Evolutionary conservation across 1,140 invertebrate species (phyloP).

Genomic region (Orius insidiosus): DNA sequence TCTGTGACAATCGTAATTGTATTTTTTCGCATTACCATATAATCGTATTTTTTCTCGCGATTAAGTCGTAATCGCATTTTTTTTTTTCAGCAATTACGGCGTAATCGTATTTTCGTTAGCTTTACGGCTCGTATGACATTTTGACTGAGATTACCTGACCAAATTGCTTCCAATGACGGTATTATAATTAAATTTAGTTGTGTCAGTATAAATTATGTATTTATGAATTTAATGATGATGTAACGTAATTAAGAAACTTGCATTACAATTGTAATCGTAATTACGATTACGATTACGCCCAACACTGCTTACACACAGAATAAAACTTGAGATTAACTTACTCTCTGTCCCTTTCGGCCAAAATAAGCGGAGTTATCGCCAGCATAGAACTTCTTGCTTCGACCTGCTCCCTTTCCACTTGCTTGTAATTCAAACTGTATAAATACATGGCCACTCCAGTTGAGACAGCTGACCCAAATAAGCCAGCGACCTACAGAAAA

Average conservation of each 20-base stretch:
- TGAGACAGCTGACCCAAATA: slow-evolving; percentile 40
- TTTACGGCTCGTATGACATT: too few relatives aligned
- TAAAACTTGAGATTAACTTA: slow-evolving; percentile 15
- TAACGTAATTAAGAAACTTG: neutral
- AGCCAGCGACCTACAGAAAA: slow-evolving; percentile 31
- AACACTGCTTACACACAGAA: slow-evolving; percentile 4
- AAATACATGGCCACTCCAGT: slow-evolving; percentile 36
- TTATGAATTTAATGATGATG: neutral
- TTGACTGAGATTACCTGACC: too few relatives aligned
- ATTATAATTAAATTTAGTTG: too few relatives aligned
- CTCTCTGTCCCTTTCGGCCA: slow-evolving; percentile 55
- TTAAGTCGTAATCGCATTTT: too few relatives aligned
- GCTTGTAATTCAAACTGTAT: slow-evolving; percentile 35
- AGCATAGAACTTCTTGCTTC: slow-evolving; percentile 56
- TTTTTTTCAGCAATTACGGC: too few relatives aligned
- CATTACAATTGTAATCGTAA: too few relatives aligned
- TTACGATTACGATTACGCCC: neutral
- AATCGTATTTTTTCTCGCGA: too few relatives aligned
- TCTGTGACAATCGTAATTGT: too few relatives aligned
- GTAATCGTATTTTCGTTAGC: too few relatives aligned
- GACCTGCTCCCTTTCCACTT: slow-evolving; percentile 34
- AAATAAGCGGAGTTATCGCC: slow-evolving; percentile 53
- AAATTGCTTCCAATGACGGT: too few relatives aligned
- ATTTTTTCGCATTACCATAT: too few relatives aligned
- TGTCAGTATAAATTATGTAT: neutral